Conservation (phyloP, 2,888 invertebrate genomes). For the Calameuta pallipes region DNA sequence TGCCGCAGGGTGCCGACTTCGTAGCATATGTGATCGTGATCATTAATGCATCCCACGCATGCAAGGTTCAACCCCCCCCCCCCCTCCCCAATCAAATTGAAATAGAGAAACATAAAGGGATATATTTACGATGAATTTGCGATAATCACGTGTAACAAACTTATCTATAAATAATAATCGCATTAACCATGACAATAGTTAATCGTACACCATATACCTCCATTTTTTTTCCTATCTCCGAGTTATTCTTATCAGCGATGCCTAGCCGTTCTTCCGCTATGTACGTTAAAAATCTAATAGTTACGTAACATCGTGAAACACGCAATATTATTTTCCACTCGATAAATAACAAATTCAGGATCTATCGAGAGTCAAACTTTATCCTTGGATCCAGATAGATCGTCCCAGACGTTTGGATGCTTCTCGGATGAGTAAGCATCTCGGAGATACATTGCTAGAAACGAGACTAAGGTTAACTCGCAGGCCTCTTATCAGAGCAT, state of each 20-base stretch:
- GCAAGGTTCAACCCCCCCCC: constrained; percentile 14
- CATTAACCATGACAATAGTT: neutral
- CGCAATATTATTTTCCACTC: neutral
- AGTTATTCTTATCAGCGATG: neutral
- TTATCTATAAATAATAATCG: neutral
- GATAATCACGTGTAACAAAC: neutral
- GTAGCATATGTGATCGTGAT: constrained; percentile 30
- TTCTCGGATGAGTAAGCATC: neutral
- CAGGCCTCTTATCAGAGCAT: neutral
- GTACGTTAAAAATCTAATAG: neutral
- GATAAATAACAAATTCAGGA: neutral
- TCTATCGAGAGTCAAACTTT: neutral
- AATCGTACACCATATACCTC: neutral
- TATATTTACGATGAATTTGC: neutral
- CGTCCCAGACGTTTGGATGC: neutral
- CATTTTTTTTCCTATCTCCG: neutral
- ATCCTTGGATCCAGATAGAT: neutral
- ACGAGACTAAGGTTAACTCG: neutral
- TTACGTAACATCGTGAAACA: neutral
- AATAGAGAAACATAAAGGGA: neutral
- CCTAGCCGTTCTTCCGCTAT: neutral
- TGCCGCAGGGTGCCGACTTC: constrained; percentile 35
- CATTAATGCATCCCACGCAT: constrained; percentile 37
- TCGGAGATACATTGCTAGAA: neutral
- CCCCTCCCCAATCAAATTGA: neutral